phyloP scores from a whole-genome alignment of 2,113 vertebrate species.

The Meles meles region DNA sequence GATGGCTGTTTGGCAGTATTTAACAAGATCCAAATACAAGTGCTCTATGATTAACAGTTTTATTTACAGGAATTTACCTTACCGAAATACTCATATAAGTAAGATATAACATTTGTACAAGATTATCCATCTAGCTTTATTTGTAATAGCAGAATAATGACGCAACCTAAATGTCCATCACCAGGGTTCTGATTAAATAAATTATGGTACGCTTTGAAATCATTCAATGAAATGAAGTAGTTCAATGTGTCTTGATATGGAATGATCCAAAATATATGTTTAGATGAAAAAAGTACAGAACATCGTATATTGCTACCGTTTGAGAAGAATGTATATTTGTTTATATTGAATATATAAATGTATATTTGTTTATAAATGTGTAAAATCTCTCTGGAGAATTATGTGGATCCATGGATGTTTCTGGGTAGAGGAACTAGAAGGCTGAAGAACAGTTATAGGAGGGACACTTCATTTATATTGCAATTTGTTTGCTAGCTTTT shows the following conservation, averaged over 20 bases:
- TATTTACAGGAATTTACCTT: neutral
- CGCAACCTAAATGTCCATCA: neutral
- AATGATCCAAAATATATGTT: neutral
- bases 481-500: neutral
- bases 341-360: neutral
- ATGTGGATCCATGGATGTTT: neutral
- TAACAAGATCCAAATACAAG: neutral
- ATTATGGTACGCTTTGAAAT: neutral
- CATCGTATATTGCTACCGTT: neutral
- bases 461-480: neutral
- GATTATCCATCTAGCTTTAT: neutral
- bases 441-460: neutral
- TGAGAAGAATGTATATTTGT: neutral
- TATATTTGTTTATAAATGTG: neutral
- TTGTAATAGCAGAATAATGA: neutral
- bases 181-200: neutral
- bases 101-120: neutral
- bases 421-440: neutral
- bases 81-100: neutral
- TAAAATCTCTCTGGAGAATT: neutral
- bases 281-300: neutral
- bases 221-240: neutral
- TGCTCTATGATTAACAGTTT: neutral
- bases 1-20: neutral
- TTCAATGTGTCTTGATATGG: neutral